phyloP scores from a whole-genome alignment of 1,140 invertebrate species.

The Drosophila ohnishii region DNA sequence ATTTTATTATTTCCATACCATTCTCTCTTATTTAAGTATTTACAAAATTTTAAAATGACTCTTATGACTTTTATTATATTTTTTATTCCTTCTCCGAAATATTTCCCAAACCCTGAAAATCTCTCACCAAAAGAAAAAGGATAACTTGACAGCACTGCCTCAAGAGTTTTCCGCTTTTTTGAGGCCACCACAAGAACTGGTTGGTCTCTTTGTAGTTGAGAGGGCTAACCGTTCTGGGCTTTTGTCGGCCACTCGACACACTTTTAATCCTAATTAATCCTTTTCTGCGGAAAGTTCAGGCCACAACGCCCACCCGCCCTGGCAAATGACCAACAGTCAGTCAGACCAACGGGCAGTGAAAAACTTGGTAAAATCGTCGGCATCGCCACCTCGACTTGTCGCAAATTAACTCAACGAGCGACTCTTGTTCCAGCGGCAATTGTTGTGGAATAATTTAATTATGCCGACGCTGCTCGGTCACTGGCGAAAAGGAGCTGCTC shows the following conservation, averaged over 20 bases:
- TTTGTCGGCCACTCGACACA: conserved; percentile 40
- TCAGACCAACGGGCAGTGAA: conserved; percentile 29
- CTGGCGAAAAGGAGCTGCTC: conserved; percentile 12
- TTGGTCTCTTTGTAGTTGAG: conserved; percentile 26
- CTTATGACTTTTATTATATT: too few relatives aligned
- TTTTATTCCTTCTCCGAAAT: not conserved
- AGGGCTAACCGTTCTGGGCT: conserved; percentile 27
- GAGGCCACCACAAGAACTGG: conserved; percentile 7
- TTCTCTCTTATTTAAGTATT: too few relatives aligned
- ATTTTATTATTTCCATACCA: too few relatives aligned
- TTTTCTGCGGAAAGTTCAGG: conserved; percentile 42
- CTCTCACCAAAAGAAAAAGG: not conserved
- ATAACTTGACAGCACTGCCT: conserved; percentile 5
- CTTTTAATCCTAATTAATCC: conserved; percentile 73
- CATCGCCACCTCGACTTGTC: conserved; percentile 61
- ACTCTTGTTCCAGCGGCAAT: conserved; percentile 53
- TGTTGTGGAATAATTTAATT: conserved; percentile 73
- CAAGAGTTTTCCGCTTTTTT: conserved; percentile 23
- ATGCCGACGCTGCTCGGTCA: conserved; percentile 38
- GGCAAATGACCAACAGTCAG: conserved; percentile 32
- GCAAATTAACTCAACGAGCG: conserved; percentile 77
- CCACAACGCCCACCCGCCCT: not conserved
- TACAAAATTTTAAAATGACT: too few relatives aligned
- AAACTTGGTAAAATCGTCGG: conserved; percentile 52
- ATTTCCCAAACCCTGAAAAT: not conserved